Evolutionary conservation across 1,140 invertebrate genomes (phyloP).

Genomic region (Whitmania pigra): DNA sequence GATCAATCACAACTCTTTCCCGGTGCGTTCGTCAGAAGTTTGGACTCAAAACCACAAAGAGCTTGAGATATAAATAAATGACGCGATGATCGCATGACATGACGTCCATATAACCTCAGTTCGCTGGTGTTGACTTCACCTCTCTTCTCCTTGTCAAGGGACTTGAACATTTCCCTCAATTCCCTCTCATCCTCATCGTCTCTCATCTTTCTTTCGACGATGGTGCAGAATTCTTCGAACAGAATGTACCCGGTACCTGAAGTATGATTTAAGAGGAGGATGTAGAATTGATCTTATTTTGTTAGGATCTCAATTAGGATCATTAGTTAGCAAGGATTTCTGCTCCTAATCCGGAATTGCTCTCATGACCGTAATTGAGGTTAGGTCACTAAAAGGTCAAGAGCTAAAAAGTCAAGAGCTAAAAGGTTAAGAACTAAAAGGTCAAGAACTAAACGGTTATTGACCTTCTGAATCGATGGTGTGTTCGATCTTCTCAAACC

Average conservation of each 20-base stretch:
- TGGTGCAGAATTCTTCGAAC: slow-evolving; percentile 38
- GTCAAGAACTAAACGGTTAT: neutral
- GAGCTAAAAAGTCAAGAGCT: too few species aligned
- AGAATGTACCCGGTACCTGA: slow-evolving; percentile 32
- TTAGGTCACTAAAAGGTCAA: too few species aligned
- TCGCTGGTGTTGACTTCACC: slow-evolving; percentile 41
- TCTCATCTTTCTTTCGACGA: slow-evolving; percentile 38
- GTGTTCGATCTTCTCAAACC: slow-evolving; percentile 40
- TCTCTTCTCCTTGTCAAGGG: slow-evolving; percentile 42
- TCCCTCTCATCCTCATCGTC: slow-evolving; percentile 43
- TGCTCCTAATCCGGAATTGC: too few species aligned
- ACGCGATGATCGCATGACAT: neutral
- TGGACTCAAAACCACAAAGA: neutral
- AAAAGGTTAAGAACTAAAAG: neutral
- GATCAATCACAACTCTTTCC: too few species aligned
- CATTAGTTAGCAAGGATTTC: too few species aligned
- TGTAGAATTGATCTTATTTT: too few species aligned
- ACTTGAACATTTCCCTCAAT: slow-evolving; percentile 42
- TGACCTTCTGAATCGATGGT: slow-evolving; percentile 40
- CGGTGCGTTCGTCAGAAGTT: neutral
- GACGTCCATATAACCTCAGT: slow-evolving; percentile 27
- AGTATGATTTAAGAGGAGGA: neutral
- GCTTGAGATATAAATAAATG: neutral
- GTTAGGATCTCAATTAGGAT: too few species aligned
- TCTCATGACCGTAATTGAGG: too few species aligned